These are phyloP conservation scores for Eupithecia centaureata DNA, from an alignment of 2,888 invertebrate genomes.

Conservation along the genomic window DNA sequence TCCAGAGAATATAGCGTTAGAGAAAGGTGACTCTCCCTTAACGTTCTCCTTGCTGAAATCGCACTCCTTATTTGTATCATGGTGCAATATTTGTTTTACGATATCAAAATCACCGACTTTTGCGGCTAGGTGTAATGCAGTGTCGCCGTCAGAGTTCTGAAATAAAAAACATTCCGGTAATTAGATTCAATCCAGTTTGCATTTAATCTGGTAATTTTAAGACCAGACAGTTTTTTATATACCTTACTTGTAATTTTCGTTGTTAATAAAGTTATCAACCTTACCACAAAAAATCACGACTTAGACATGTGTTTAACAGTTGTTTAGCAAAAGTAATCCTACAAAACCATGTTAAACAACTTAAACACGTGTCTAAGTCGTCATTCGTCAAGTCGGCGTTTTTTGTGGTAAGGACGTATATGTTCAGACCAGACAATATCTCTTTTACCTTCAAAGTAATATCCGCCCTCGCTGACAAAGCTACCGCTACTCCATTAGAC, in stretches of 20 bases:
- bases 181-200: background rate
- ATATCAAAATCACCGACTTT: conserved; percentile 1
- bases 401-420: too few relatives aligned
- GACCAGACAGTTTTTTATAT: too few relatives aligned
- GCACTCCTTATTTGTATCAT: background rate
- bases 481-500: background rate
- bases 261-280: too few relatives aligned
- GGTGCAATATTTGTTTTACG: background rate
- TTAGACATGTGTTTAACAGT: too few relatives aligned
- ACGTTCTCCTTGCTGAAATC: background rate
- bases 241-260: too few relatives aligned
- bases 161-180: background rate
- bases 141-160: background rate
- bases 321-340: too few relatives aligned
- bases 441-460: background rate
- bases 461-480: background rate
- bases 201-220: background rate
- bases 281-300: too few relatives aligned
- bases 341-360: too few relatives aligned
- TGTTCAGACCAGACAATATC: too few relatives aligned
- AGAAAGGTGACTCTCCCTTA: background rate
- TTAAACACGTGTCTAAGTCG: too few relatives aligned
- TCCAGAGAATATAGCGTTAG: background rate
- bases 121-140: conserved; percentile 1
- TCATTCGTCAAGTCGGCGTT: too few relatives aligned